phyloP scores from a whole-genome alignment of 2,888 invertebrate species.

The Coleophora deauratella region DNA sequence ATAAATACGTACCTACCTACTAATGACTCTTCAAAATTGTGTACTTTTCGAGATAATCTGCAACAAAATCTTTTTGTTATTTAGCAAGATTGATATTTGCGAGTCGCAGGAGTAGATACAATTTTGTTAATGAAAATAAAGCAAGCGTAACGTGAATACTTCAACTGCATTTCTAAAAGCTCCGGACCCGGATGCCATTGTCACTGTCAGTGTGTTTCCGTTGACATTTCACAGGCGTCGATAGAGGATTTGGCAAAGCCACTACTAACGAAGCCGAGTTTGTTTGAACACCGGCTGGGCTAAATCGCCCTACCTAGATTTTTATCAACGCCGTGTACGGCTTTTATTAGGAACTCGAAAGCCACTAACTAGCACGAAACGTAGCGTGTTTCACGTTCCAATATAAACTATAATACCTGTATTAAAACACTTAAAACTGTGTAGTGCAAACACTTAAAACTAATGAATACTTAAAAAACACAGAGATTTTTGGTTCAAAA shows the following conservation, averaged over 20 bases:
- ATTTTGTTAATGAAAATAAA: not conserved
- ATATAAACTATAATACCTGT: slow-evolving; percentile 6
- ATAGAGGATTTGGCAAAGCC: slow-evolving; percentile 41
- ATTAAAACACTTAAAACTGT: no score
- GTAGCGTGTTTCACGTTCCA: slow-evolving; percentile 11
- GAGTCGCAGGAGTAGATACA: not conserved
- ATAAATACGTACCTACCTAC: no score
- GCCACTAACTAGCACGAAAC: slow-evolving; percentile 18
- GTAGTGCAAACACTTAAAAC: no score
- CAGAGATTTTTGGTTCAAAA: no score
- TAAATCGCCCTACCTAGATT: slow-evolving; percentile 21
- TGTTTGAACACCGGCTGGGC: slow-evolving; percentile 31
- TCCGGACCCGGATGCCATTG: not conserved
- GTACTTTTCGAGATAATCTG: no score
- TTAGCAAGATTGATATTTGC: no score
- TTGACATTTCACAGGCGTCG: slow-evolving; percentile 34
- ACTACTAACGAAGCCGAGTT: slow-evolving; percentile 46
- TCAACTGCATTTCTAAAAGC: not conserved
- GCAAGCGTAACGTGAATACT: not conserved
- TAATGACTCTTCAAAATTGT: no score
- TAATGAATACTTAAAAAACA: no score
- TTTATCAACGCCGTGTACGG: slow-evolving; percentile 21
- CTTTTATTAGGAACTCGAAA: slow-evolving; percentile 7
- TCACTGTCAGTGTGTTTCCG: slow-evolving; percentile 4
- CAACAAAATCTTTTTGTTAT: no score